These are phyloP conservation scores for Corythornis cristatus DNA, from an alignment of 2,113 vertebrate species.

Conservation along the genomic window DNA sequence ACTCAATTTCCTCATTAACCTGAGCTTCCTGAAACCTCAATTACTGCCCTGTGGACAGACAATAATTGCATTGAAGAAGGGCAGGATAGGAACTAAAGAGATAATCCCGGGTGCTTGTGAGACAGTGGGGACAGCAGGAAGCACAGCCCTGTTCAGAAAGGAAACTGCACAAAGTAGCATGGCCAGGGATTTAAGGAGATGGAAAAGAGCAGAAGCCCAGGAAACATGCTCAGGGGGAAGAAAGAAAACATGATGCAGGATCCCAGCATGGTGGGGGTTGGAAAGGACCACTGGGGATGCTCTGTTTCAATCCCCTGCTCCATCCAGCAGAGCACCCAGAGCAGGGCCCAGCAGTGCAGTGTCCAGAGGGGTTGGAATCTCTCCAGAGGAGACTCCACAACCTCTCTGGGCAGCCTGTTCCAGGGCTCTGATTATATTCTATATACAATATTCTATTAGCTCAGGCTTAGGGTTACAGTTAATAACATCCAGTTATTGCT, in stretches of 20 bases:
- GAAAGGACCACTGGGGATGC: not conserved
- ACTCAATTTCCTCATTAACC: slow-evolving; percentile 52
- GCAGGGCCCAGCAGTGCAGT: too few relatives aligned
- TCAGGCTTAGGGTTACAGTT: not conserved
- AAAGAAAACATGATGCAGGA: not conserved
- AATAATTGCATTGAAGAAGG: not conserved
- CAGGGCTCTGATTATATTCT: not conserved
- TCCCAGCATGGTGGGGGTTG: not conserved
- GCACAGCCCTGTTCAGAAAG: not conserved
- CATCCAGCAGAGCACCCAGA: too few relatives aligned
- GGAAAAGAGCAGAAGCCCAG: not conserved
- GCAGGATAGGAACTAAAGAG: not conserved
- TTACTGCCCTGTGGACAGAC: slow-evolving; percentile 20
- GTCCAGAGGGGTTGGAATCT: too few relatives aligned
- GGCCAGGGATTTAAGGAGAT: not conserved
- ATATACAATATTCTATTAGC: not conserved
- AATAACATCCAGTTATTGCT: not conserved
- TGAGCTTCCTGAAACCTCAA: slow-evolving; percentile 28
- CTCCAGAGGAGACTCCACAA: too few relatives aligned
- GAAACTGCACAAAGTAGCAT: not conserved
- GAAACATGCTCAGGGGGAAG: not conserved
- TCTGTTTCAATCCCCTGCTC: too few relatives aligned
- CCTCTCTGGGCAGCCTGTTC: not conserved
- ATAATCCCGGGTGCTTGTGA: not conserved
- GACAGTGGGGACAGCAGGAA: not conserved